Percentiles rank a stretch among this genome's conserved stretches.
These are phyloP conservation scores for Ophion ellenae DNA, from an alignment of 2,888 invertebrate genomes.

Conservation along the genomic window DNA sequence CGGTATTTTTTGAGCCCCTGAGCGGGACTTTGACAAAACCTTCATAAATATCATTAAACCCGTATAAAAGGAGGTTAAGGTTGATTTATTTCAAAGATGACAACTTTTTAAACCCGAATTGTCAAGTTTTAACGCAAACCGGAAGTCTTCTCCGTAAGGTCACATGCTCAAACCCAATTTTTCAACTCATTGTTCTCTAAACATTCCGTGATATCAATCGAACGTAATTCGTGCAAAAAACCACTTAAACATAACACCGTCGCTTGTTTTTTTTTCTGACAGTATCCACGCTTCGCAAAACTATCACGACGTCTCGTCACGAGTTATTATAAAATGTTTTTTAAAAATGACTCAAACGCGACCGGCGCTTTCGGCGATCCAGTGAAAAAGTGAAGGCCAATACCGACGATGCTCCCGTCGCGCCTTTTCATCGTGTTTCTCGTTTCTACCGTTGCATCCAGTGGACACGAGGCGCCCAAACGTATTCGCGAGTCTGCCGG, in stretches of 20 bases:
- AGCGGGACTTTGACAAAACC: no score
- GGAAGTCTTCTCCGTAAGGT: no score
- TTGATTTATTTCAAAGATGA: no score
- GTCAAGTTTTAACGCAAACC: no score
- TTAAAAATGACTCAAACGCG: constrained; percentile 25
- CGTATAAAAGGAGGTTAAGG: no score
- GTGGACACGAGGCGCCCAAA: not conserved
- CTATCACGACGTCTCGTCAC: not conserved
- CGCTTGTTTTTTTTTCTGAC: constrained; percentile 13
- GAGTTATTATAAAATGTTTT: not conserved
- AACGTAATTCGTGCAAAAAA: no score
- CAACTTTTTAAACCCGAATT: no score
- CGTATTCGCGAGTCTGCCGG: not conserved
- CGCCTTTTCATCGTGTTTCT: constrained; percentile 24
- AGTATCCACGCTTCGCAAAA: not conserved
- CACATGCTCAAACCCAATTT: no score
- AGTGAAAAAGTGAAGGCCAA: not conserved
- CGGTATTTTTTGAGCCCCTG: no score
- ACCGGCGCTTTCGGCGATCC: not conserved
- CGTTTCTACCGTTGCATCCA: constrained; percentile 9
- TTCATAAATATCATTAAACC: no score
- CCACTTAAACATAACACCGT: not conserved
- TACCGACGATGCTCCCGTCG: not conserved
- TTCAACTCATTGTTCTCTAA: no score
- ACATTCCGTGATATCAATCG: no score